These are phyloP conservation scores for Nymphalis urticae DNA, from an alignment of 2,888 invertebrate species.

Conservation along the genomic window DNA sequence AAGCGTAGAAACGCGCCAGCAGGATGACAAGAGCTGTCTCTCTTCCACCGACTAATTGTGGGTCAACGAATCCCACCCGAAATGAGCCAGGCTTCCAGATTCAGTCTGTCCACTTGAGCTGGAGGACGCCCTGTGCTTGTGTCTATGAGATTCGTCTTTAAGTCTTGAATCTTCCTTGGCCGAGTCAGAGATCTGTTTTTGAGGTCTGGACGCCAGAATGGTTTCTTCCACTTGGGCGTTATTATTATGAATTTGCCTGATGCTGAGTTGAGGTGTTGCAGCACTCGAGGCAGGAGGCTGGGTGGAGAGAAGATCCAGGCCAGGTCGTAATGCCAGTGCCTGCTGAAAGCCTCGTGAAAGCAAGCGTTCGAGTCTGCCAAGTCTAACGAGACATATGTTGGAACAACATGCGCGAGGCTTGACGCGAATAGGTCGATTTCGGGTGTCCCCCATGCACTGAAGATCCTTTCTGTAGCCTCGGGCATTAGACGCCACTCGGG, in stretches of 20 bases:
- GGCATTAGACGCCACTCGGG: too few relatives aligned
- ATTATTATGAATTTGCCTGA: not conserved
- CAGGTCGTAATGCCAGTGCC: not conserved
- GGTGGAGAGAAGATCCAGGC: not conserved
- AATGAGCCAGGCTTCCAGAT: too few relatives aligned
- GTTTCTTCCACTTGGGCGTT: not conserved
- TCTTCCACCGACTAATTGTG: too few relatives aligned
- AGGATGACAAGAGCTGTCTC: conserved; percentile 5
- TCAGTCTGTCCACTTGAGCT: too few relatives aligned
- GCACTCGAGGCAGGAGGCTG: not conserved
- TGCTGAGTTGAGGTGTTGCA: not conserved
- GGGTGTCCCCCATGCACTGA: too few relatives aligned
- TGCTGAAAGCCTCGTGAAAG: too few relatives aligned
- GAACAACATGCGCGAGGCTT: too few relatives aligned
- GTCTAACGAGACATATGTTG: too few relatives aligned
- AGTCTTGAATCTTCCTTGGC: not conserved
- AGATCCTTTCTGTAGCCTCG: too few relatives aligned
- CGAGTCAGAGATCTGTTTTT: not conserved
- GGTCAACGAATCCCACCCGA: too few relatives aligned
- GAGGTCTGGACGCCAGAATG: not conserved
- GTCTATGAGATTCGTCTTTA: not conserved
- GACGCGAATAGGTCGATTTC: too few relatives aligned
- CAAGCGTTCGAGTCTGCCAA: too few relatives aligned
- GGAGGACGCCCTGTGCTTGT: not conserved
- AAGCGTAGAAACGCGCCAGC: conserved; percentile 35